phyloP scores from a whole-genome alignment of 2,888 invertebrate species.

The Eremobia ochroleuca region DNA sequence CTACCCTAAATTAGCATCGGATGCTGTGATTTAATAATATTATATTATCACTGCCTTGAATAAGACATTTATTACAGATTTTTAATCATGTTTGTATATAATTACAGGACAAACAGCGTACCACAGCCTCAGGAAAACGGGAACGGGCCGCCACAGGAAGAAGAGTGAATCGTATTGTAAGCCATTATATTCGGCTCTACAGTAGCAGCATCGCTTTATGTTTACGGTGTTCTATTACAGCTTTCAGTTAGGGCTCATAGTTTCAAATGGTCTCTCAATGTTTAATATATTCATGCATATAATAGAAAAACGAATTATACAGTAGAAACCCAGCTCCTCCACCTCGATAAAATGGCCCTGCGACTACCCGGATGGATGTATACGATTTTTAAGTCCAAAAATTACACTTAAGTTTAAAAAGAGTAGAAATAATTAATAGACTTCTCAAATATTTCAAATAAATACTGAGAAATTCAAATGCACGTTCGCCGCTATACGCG shows the following conservation, averaged over 20 bases:
- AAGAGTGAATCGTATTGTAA: slow-evolving; percentile 52
- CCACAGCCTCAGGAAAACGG: slow-evolving; percentile 53
- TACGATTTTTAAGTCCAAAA: slow-evolving; percentile 39
- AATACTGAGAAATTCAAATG: neutral
- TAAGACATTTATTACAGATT: neutral
- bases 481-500: neutral
- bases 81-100: neutral
- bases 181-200: slow-evolving; percentile 53
- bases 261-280: slow-evolving; percentile 49
- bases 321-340: slow-evolving; percentile 38
- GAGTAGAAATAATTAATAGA: neutral
- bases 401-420: slow-evolving; percentile 41
- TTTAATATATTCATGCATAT: slow-evolving; percentile 40
- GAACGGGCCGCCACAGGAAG: slow-evolving; percentile 46
- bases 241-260: slow-evolving; percentile 52
- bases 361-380: slow-evolving; percentile 11
- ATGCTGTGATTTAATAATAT: neutral
- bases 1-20: neutral
- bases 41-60: neutral
- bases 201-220: slow-evolving; percentile 59
- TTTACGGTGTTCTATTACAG: slow-evolving; percentile 54
- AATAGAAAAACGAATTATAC: slow-evolving; percentile 28
- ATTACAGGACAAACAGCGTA: slow-evolving; percentile 52
- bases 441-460: neutral
- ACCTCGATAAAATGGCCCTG: neutral